Evolutionary conservation across 2,888 invertebrate genomes (phyloP).

Genomic region (Thysanoteuthis rhombus): DNA sequence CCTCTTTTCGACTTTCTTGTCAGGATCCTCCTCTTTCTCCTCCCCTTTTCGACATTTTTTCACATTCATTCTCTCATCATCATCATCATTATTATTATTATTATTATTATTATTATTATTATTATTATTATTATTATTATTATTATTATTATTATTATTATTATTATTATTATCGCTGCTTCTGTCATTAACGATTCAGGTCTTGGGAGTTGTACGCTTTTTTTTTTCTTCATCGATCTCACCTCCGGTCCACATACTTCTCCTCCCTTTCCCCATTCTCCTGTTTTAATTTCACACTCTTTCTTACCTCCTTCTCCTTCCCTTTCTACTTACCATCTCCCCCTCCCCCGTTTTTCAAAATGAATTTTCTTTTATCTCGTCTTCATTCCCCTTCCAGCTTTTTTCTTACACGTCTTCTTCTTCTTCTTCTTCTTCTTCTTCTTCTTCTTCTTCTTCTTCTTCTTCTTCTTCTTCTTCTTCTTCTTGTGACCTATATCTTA

Average conservation of each 20-base stretch:
- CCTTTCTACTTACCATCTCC: not conserved
- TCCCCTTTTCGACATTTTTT: not conserved
- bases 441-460: too few relatives aligned
- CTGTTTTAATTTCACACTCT: too few relatives aligned
- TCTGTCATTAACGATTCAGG: not conserved
- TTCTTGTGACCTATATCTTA: too few relatives aligned
- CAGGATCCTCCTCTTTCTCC: not conserved
- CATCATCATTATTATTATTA: not conserved
- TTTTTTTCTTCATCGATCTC: not conserved
- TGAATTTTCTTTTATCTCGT: not conserved
- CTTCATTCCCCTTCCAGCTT: not conserved
- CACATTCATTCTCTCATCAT: not conserved
- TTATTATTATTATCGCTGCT: not conserved
- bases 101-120: constrained; percentile 12
- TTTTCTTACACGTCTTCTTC: too few relatives aligned
- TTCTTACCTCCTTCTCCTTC: not conserved
- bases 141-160: not conserved
- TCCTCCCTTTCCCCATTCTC: too few relatives aligned
- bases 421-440: too few relatives aligned
- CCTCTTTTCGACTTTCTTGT: not conserved
- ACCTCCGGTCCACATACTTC: too few relatives aligned
- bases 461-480: too few relatives aligned
- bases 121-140: constrained; percentile 12
- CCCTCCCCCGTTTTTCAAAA: too few relatives aligned
- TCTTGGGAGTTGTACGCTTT: too few relatives aligned